These are phyloP conservation scores for Semaprochilodus insignis DNA, from an alignment of 2,797 vertebrate genomes.

Conservation along the genomic window DNA sequence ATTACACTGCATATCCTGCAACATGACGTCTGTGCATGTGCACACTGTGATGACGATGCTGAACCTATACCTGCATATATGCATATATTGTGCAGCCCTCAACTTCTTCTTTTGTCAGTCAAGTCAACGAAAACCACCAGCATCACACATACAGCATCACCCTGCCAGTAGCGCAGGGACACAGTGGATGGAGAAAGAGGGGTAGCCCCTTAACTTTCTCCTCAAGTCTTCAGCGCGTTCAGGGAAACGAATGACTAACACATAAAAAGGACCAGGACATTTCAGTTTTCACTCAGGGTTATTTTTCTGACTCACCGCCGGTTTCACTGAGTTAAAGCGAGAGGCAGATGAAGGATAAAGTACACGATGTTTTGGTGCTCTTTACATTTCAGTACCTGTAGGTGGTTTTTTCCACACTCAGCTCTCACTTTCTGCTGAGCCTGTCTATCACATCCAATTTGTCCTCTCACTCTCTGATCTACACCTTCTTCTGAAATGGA, in stretches of 20 bases:
- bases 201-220: constrained; percentile 52
- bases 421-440: constrained; percentile 44
- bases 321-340: constrained; percentile 44
- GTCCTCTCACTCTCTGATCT: constrained; percentile 34
- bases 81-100: neutral
- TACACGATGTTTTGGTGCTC: constrained; percentile 36
- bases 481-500: constrained; percentile 18
- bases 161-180: neutral
- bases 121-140: neutral
- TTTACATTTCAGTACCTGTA: constrained; percentile 30
- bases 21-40: no score
- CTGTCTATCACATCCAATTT: constrained; percentile 46
- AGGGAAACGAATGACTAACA: constrained; percentile 48
- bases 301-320: constrained; percentile 41
- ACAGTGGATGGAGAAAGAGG: constrained; percentile 10
- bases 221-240: constrained; percentile 29
- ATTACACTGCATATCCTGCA: no score
- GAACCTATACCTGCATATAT: no score
- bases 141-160: neutral
- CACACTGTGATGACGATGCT: no score
- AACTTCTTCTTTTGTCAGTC: neutral
- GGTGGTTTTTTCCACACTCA: constrained; percentile 31
- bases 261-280: constrained; percentile 21
- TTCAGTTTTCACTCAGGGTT: constrained; percentile 29
- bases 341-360: constrained; percentile 27